These are phyloP conservation scores for Chascanopsetta lugubris DNA, from an alignment of 2,113 vertebrate species.

Conservation along the genomic window DNA sequence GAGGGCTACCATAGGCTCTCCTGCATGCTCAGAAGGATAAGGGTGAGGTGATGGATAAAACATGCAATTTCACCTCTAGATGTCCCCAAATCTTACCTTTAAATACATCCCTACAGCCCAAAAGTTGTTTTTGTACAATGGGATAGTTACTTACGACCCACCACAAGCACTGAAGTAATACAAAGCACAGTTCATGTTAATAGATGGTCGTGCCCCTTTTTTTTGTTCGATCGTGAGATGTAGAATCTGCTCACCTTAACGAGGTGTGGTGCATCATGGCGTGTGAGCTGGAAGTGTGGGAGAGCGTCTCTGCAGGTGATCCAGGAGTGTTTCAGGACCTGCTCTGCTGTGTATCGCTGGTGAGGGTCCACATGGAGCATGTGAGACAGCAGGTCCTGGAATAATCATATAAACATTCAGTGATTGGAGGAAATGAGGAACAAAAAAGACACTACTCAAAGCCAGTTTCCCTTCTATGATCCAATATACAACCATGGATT, in stretches of 20 bases:
- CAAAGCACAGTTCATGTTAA: background rate
- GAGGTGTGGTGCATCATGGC: conserved; percentile 89
- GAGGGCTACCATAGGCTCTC: too few relatives aligned
- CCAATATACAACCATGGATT: too few relatives aligned
- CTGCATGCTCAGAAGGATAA: too few relatives aligned
- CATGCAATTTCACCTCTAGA: too few relatives aligned
- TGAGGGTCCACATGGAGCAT: conserved; percentile 98
- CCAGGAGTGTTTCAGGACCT: conserved; percentile 96
- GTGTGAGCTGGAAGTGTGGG: conserved; percentile 90
- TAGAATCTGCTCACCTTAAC: conserved; percentile 85
- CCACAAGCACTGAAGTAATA: background rate
- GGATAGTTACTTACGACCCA: too few relatives aligned
- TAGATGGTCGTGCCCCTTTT: background rate
- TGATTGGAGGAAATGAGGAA: too few relatives aligned
- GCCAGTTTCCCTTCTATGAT: too few relatives aligned
- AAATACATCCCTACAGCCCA: too few relatives aligned
- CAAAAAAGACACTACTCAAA: too few relatives aligned
- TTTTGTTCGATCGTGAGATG: background rate
- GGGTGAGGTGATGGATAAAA: too few relatives aligned
- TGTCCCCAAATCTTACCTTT: too few relatives aligned
- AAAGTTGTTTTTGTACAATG: too few relatives aligned
- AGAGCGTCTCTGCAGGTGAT: conserved; percentile 91
- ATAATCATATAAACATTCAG: background rate
- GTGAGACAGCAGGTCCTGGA: conserved; percentile 93
- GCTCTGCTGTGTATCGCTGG: conserved; percentile 93